A percentile compares a stretch with the other conserved stretches of the same genome.
These are phyloP conservation scores for Gasterosteus nipponicus DNA, from an alignment of 2,113 vertebrate genomes.

Conservation along the genomic window DNA sequence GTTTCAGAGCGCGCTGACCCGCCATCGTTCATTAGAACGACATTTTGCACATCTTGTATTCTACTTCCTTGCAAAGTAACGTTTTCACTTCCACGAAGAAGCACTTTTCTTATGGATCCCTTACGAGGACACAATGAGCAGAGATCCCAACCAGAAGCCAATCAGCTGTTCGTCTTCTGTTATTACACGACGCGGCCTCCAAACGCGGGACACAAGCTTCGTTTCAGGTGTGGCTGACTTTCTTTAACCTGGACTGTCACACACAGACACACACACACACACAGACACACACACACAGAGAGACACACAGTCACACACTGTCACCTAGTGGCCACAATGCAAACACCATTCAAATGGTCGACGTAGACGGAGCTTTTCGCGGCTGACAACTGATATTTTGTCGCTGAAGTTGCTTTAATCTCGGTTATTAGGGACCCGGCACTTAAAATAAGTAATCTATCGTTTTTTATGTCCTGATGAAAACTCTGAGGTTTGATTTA, in stretches of 20 bases:
- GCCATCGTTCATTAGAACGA: not conserved
- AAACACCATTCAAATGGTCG: not conserved
- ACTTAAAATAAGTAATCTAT: too few species aligned
- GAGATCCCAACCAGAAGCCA: not conserved
- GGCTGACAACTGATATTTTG: not conserved
- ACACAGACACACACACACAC: slow-evolving; percentile 18
- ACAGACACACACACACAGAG: slow-evolving; percentile 23
- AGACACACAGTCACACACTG: slow-evolving; percentile 26
- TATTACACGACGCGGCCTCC: not conserved
- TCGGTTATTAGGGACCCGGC: not conserved
- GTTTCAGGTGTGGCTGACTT: not conserved
- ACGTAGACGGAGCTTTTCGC: not conserved
- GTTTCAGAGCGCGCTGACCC: not conserved
- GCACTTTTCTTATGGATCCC: too few species aligned
- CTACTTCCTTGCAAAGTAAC: not conserved
- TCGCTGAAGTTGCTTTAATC: not conserved
- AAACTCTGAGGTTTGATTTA: too few species aligned
- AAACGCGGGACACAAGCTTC: not conserved
- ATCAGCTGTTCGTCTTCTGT: not conserved
- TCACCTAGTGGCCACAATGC: slow-evolving; percentile 43
- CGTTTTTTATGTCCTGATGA: too few species aligned
- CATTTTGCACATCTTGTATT: not conserved
- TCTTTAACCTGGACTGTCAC: not conserved
- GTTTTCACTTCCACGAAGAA: too few species aligned
- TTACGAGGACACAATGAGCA: too few species aligned